Base-by-base conservation (phyloP, 2,113 vertebrate genomes). In the Ariopsis seemanni region DNA sequence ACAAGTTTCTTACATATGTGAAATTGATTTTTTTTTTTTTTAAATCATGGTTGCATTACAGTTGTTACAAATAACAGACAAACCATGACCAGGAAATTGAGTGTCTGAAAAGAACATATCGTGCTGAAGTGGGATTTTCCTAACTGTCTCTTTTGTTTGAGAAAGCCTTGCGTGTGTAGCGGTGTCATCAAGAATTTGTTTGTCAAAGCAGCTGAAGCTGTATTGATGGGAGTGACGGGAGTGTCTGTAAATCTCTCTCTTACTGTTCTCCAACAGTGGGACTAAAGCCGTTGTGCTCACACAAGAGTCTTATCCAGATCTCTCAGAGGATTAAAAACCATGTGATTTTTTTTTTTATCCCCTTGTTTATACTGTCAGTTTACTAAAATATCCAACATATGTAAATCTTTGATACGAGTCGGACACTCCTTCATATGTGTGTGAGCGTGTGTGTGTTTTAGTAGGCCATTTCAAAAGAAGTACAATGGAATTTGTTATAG, bases 101-200 rank as follows among this genome's bases (percentile, higher is more conserved):
- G 48, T 0, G 17, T 74, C 53, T 58, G 57, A 74, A 87, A 87
- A 87, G n/a, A 10, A 62, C 67, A 0, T 65, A 30, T 79, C 6
- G 25, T 58, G 82, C 60, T 67, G 72, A 17, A 55, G 62, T 69
- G 87, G 89, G 83, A 83, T 85, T 90, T 89, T 89, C 85, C 89
- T 89, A 93, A 93, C 93, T 93, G 93, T 91, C 62, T 94, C 91
- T 89, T 85, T 83, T 94, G 93, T 95, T 95, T 94, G 93, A 91
- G 89, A 92, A 94, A 92, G 93, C 93, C 57, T 93, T 89, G 91
- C 90, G 89, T 84, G 87, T 87, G 91, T n/a, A 91, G 91, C 65
- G 87, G 92, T 84, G 83, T 72, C 85, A 60, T 55, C 79, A 53
- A 5, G 63, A 87, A 87, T 91, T 93, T 95, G 93, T 94, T 94